A percentile compares a stretch with the other conserved stretches of the same genome.
Evolutionary conservation across 2,113 vertebrate species (phyloP).

Genomic region (Oryzias curvinotus): DNA sequence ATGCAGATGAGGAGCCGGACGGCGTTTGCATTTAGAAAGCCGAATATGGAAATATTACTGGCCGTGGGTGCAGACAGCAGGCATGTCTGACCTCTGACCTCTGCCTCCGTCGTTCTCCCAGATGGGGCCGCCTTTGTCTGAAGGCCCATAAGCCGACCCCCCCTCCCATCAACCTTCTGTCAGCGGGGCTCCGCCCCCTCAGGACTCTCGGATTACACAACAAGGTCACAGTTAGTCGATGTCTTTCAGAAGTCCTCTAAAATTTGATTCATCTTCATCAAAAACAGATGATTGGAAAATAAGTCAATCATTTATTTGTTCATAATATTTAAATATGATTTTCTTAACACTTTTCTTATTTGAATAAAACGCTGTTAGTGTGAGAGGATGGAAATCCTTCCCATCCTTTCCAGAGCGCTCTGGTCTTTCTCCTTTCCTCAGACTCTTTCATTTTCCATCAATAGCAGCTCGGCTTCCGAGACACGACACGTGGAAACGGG

Average conservation of each 20-base stretch:
- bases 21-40: conserved; percentile 29
- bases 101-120: conserved; percentile 30
- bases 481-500: too few species aligned
- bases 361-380: too few species aligned
- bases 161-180: not conserved
- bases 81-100: conserved; percentile 56
- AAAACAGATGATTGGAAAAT: too few species aligned
- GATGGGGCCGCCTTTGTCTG: conserved; percentile 63
- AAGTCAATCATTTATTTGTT: too few species aligned
- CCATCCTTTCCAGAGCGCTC: too few species aligned
- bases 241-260: conserved; percentile 8
- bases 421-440: too few species aligned
- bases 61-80: conserved; percentile 39
- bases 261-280: too few species aligned
- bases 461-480: too few species aligned
- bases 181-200: conserved; percentile 5
- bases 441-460: too few species aligned
- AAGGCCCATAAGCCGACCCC: conserved; percentile 4
- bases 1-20: conserved; percentile 22
- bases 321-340: too few species aligned
- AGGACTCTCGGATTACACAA: conserved; percentile 7
- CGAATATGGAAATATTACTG: conserved; percentile 58
- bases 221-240: conserved; percentile 26
- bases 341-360: too few species aligned
- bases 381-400: too few species aligned